Percentiles rank a stretch among this genome's conserved stretches.
Conservation (phyloP, 2,797 vertebrate species). For the Molossus molossus region DNA sequence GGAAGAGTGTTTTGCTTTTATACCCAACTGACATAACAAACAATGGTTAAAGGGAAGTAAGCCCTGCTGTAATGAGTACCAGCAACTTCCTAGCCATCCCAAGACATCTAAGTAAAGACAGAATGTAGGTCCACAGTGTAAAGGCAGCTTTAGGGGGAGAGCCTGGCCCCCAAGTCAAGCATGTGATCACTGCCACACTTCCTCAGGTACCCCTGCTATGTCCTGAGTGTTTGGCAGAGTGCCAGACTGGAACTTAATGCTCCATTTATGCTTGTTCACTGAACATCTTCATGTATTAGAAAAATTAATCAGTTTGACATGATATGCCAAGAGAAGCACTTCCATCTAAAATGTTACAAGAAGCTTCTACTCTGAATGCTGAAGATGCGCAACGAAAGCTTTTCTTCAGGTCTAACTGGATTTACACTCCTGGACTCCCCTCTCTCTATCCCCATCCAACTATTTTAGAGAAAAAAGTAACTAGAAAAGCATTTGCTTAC, state of each 20-base stretch:
- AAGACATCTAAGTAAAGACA: background rate
- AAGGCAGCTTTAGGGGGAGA: background rate
- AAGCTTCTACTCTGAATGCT: background rate
- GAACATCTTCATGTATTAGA: background rate
- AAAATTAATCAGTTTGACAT: background rate
- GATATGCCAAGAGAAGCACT: background rate
- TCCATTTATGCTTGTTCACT: background rate
- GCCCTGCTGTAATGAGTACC: background rate
- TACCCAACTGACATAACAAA: background rate
- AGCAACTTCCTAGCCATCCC: background rate
- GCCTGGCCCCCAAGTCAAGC: background rate
- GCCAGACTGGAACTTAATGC: background rate
- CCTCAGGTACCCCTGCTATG: background rate
- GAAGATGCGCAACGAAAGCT: background rate
- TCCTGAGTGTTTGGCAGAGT: background rate
- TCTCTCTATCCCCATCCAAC: background rate
- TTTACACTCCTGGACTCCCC: background rate
- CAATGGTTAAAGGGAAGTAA: background rate
- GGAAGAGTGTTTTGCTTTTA: constrained; percentile 9
- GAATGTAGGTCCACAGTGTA: background rate
- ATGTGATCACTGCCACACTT: background rate
- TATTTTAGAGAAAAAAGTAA: background rate
- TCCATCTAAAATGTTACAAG: background rate
- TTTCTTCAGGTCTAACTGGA: background rate
- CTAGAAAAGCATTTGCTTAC: background rate